phyloP scores from a whole-genome alignment of 2,113 vertebrate genomes.

The Nettapus auritus region DNA sequence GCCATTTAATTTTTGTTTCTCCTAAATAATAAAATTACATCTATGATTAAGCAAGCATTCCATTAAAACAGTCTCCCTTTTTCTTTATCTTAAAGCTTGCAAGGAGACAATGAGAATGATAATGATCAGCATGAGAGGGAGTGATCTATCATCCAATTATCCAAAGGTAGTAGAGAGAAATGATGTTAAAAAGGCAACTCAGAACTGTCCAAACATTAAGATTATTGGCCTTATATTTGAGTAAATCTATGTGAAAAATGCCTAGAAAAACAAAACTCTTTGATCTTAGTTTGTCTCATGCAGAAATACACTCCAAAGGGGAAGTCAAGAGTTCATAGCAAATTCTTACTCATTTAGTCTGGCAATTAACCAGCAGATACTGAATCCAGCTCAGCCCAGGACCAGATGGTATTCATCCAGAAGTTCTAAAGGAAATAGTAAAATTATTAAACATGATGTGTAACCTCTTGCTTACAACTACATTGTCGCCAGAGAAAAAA shows the following conservation, averaged over 20 bases:
- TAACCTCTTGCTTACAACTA: slow-evolving; percentile 13
- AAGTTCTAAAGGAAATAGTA: slow-evolving; percentile 56
- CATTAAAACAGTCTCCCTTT: background rate
- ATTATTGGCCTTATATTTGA: background rate
- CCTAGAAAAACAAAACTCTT: background rate
- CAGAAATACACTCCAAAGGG: background rate
- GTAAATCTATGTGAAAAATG: background rate
- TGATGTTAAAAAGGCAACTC: background rate
- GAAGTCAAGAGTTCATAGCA: slow-evolving; percentile 45
- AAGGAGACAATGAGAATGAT: background rate
- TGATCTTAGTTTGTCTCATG: background rate
- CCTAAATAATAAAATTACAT: background rate
- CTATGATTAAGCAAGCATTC: background rate
- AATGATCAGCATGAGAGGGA: background rate
- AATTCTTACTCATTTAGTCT: slow-evolving; percentile 38
- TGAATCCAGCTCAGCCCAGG: slow-evolving; percentile 25
- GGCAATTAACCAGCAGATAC: slow-evolving; percentile 29
- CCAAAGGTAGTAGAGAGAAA: background rate
- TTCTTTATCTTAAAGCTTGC: background rate
- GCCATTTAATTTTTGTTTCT: background rate
- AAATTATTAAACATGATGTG: slow-evolving; percentile 42
- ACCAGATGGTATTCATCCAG: slow-evolving; percentile 51
- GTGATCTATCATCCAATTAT: background rate
- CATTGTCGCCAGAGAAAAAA: background rate
- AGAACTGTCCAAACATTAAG: background rate